Evolutionary conservation across 2,888 invertebrate genomes (phyloP).

Genomic region (Chrysomela aeneicollis): DNA sequence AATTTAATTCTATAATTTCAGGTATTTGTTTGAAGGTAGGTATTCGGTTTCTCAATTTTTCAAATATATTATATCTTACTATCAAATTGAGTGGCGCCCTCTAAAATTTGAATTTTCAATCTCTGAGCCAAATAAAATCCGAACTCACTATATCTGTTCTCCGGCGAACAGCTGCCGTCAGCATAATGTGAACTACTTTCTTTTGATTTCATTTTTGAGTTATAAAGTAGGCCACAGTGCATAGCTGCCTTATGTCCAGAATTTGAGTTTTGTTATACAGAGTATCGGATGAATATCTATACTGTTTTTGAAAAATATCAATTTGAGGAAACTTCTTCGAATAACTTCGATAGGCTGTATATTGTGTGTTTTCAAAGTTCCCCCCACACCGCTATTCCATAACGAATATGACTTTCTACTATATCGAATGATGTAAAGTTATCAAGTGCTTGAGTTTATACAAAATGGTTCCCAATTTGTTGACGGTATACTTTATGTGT

Average conservation of each 20-base stretch:
- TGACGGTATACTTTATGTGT: background rate
- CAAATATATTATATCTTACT: no score
- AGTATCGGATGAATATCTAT: background rate
- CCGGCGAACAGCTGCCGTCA: no score
- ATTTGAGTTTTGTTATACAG: slow-evolving; percentile 1
- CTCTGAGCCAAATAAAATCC: no score
- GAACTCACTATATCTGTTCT: no score
- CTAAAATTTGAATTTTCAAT: no score
- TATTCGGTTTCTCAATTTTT: no score
- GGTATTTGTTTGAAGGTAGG: no score
- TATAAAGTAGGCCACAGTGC: background rate
- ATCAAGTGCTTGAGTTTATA: slow-evolving; percentile 6
- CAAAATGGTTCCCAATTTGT: slow-evolving; percentile 1
- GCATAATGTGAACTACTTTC: no score
- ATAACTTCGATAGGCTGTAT: slow-evolving; percentile 1
- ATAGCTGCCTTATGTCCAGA: background rate
- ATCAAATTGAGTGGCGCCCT: no score
- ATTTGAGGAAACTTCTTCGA: background rate
- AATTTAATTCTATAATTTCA: no score
- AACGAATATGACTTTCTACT: slow-evolving; percentile 14
- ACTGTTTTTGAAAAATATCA: slow-evolving; percentile 8
- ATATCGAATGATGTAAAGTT: slow-evolving; percentile 5
- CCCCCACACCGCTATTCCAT: slow-evolving; percentile 10
- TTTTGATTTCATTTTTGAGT: no score
- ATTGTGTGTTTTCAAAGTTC: slow-evolving; percentile 8